A percentile compares a stretch with the other conserved stretches of the same genome.
These are phyloP conservation scores for Aricia agestis DNA, from an alignment of 1,140 invertebrate species.

Conservation along the genomic window DNA sequence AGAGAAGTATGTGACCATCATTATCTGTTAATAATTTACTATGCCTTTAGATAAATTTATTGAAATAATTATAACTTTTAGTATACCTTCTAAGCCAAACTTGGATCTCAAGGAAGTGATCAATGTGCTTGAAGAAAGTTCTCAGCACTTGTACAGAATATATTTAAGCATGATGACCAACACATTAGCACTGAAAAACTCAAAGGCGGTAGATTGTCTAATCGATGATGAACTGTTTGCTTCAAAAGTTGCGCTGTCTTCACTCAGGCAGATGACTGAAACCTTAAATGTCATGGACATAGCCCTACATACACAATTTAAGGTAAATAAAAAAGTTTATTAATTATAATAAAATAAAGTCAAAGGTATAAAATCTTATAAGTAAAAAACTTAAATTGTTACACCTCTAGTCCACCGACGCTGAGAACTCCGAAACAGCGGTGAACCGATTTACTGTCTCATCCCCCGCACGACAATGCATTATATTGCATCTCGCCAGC, in stretches of 20 bases:
- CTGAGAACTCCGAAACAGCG: no score
- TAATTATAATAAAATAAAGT: not conserved
- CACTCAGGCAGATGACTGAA: slow-evolving; percentile 54
- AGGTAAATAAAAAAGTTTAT: slow-evolving; percentile 29
- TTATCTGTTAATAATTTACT: not conserved
- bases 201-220: slow-evolving; percentile 49
- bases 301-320: slow-evolving; percentile 52
- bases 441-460: no score
- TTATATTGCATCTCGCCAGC: no score
- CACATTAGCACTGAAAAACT: slow-evolving; percentile 55
- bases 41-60: no score
- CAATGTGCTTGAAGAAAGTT: slow-evolving; percentile 56
- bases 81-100: slow-evolving; percentile 29
- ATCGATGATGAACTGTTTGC: slow-evolving; percentile 61
- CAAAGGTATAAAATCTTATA: not conserved
- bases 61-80: slow-evolving; percentile 21
- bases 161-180: slow-evolving; percentile 62
- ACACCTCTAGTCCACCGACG: no score
- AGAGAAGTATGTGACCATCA: not conserved
- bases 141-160: slow-evolving; percentile 61
- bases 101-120: slow-evolving; percentile 54
- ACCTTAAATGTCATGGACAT: slow-evolving; percentile 62
- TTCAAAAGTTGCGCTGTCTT: slow-evolving; percentile 55
- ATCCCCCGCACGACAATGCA: no score
- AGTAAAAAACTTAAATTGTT: no score